These are phyloP conservation scores for Platycheirus rosarum DNA, from an alignment of 2,888 invertebrate genomes.

Conservation along the genomic window DNA sequence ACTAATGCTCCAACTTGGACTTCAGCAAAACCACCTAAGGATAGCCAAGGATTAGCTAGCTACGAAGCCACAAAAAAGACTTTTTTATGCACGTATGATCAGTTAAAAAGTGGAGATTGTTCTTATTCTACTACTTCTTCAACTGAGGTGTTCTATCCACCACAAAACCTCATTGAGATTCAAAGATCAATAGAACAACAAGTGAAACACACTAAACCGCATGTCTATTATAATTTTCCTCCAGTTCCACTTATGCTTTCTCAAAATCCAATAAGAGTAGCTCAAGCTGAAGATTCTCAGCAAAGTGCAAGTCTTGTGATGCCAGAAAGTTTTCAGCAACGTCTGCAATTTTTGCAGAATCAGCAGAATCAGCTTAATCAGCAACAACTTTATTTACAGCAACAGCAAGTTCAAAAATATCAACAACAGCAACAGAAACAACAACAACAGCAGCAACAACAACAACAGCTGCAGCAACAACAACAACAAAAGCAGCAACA, in stretches of 20 bases:
- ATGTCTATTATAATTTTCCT: conserved; percentile 77
- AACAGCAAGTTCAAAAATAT: conserved; percentile 6
- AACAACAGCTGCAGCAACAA: too few species aligned
- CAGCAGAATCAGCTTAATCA: neutral
- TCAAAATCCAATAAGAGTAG: conserved; percentile 48
- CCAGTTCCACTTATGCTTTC: conserved; percentile 63
- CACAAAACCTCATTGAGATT: conserved; percentile 85
- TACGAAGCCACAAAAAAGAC: neutral
- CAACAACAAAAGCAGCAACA: too few species aligned
- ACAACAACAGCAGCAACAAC: too few species aligned
- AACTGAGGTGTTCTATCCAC: conserved; percentile 64
- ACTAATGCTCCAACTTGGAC: neutral
- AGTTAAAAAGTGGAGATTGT: conserved; percentile 12
- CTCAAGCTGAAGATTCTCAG: conserved; percentile 20
- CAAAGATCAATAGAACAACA: conserved; percentile 85
- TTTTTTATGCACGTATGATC: neutral
- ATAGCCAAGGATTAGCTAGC: neutral
- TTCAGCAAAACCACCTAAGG: conserved; percentile 6
- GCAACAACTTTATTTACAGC: neutral
- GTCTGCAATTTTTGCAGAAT: conserved; percentile 1
- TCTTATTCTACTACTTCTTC: conserved; percentile 46
- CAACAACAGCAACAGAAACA: too few species aligned
- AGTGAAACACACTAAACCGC: conserved; percentile 73
- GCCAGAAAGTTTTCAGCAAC: conserved; percentile 3
- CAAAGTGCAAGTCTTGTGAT: conserved; percentile 9